Evolutionary conservation across 2,797 vertebrate species (phyloP), one percentile per base, ranked within the genome.

Genomic region (Spea hammondii): DNA sequence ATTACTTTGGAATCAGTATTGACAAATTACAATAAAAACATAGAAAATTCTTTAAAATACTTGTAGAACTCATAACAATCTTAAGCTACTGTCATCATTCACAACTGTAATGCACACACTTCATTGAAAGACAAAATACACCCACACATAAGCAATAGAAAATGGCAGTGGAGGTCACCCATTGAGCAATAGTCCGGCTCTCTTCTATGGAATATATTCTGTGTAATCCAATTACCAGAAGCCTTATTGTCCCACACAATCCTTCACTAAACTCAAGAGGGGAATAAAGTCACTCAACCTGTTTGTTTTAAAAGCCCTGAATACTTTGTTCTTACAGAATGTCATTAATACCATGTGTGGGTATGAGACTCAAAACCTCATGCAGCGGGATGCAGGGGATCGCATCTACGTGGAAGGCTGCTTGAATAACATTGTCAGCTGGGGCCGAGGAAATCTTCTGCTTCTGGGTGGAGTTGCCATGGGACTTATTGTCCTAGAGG

Each of bases 311-410:
- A 32, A 32, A 32, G 32, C 32, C 32, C 32, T 32, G 32, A 32
- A 32, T 32, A 3, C 32, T 32, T 66, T 75, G 13, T 54, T n/a
- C 75, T 13, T 74, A 2, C 83, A 95, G 93, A 88, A 87, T 5
- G 86, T 94, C 65, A 86, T 94, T 60, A 94, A 95, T 89, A 93
- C 93, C 76, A 95, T 95, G 93, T 95, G 94, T 76, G 93, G 94
- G 32, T 94, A 93, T n/a, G 90, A 88, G 72, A 86, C 88, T 46
- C 94, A 95, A 85, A 84, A 48, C 55, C 65, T 79, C 69, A 71
- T 84, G 4, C 13, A 82, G 5, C 12, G 0, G 13, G 49, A 4
- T 0, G 88, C 88, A 0, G 14, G 6, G 6, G 53, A 66, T 4
- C 55, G 79, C 57, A 78, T 95, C 72, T 89, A 88, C 85, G 89